These are phyloP conservation scores for Hymenochirus boettgeri DNA, from an alignment of 2,113 vertebrate species.

Conservation along the genomic window DNA sequence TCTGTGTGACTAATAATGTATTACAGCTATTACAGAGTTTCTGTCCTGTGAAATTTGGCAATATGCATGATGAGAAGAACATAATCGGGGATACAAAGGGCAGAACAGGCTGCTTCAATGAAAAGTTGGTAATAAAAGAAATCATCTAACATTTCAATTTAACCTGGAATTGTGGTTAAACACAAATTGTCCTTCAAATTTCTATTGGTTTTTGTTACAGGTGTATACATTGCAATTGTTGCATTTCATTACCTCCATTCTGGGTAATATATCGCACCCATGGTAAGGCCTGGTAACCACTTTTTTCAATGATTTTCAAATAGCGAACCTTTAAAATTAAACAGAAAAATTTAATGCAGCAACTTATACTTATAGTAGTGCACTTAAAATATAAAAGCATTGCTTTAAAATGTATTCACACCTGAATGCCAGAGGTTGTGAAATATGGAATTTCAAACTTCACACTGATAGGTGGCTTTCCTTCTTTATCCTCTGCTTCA, in stretches of 20 bases:
- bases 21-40: too few species aligned
- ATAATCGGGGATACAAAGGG: too few species aligned
- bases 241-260: slow-evolving; percentile 92
- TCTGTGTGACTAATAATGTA: too few species aligned
- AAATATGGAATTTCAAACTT: slow-evolving; percentile 98
- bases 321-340: slow-evolving; percentile 76
- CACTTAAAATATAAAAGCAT: not conserved
- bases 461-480: slow-evolving; percentile 94
- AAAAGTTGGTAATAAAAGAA: too few species aligned
- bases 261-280: slow-evolving; percentile 98
- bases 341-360: not conserved
- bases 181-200: too few species aligned
- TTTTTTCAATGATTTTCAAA: slow-evolving; percentile 98
- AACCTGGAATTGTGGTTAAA: too few species aligned
- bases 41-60: too few species aligned
- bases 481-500: slow-evolving; percentile 95
- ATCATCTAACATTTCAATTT: too few species aligned
- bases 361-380: not conserved
- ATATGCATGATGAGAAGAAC: too few species aligned
- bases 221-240: too few species aligned
- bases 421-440: slow-evolving; percentile 98
- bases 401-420: slow-evolving; percentile 43
- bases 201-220: too few species aligned
- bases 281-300: slow-evolving; percentile 78
- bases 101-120: too few species aligned